These are phyloP conservation scores for Enhydra lutris DNA, from an alignment of 2,113 vertebrate species.

Conservation along the genomic window DNA sequence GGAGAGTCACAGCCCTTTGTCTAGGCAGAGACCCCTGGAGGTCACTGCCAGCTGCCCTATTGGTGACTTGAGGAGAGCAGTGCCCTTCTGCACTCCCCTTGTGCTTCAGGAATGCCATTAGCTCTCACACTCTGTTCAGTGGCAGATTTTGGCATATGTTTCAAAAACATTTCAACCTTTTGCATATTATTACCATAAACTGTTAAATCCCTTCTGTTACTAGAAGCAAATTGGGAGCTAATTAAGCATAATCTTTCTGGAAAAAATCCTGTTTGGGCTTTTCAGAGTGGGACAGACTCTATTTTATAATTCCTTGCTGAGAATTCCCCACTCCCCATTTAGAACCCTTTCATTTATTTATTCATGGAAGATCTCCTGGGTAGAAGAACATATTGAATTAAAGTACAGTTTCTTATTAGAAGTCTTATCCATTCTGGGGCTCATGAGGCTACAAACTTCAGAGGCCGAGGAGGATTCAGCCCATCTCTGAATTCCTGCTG, in stretches of 20 bases:
- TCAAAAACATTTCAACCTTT: conserved; percentile 60
- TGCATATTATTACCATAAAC: conserved; percentile 65
- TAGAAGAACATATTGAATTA: conserved; percentile 6
- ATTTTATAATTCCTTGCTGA: conserved; percentile 27
- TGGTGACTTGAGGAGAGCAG: not conserved
- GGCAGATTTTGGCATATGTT: conserved; percentile 49
- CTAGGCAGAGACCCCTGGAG: not conserved
- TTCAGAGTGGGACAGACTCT: not conserved
- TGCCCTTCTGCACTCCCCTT: accelerated
- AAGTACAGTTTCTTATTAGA: not conserved
- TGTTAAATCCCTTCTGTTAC: conserved; percentile 63
- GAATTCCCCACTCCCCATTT: conserved; percentile 15
- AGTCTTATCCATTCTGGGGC: not conserved
- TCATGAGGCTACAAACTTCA: not conserved
- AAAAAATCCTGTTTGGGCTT: conserved; percentile 29
- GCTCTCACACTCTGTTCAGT: not conserved
- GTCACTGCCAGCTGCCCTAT: not conserved
- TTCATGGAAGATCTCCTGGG: not conserved
- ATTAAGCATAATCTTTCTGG: conserved; percentile 63
- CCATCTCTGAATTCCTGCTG: not conserved
- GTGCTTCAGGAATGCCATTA: not conserved
- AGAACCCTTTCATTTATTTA: conserved; percentile 34
- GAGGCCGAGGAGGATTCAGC: not conserved
- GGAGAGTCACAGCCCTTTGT: too few relatives aligned
- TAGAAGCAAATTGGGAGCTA: conserved; percentile 61